Conservation (phyloP, 2,113 vertebrate genomes). For the Anarrhichthys ocellatus region DNA sequence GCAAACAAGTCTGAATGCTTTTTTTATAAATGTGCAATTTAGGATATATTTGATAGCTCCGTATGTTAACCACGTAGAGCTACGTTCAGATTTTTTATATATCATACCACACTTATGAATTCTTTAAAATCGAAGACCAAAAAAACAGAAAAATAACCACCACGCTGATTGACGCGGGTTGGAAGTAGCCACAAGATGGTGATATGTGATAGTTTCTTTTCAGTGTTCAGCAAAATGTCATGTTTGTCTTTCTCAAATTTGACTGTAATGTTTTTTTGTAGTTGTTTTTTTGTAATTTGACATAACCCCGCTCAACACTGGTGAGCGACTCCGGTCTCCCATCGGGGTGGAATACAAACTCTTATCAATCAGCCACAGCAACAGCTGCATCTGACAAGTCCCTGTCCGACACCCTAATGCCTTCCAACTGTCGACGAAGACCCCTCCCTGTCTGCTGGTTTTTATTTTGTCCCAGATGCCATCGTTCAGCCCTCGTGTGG, state of each 20-base stretch:
- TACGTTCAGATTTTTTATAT: slow-evolving; percentile 61
- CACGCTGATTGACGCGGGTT: slow-evolving; percentile 22
- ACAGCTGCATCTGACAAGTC: slow-evolving; percentile 97
- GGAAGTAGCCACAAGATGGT: slow-evolving; percentile 18
- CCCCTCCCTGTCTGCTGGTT: slow-evolving; percentile 86
- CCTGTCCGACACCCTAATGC: slow-evolving; percentile 93
- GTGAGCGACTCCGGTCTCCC: slow-evolving; percentile 68
- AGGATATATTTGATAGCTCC: slow-evolving; percentile 70
- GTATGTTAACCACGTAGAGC: slow-evolving; percentile 63
- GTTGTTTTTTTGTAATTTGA: slow-evolving; percentile 52
- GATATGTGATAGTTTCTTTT: slow-evolving; percentile 38
- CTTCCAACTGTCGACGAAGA: slow-evolving; percentile 91
- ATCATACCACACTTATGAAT: slow-evolving; percentile 29
- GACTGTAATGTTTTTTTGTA: slow-evolving; percentile 12
- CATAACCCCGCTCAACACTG: slow-evolving; percentile 82
- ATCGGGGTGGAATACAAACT: slow-evolving; percentile 89
- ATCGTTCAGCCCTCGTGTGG: slow-evolving; percentile 65
- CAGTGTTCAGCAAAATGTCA: slow-evolving; percentile 36
- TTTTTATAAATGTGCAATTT: slow-evolving; percentile 73
- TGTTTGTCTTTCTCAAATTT: slow-evolving; percentile 38
- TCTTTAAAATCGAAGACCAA: slow-evolving; percentile 61
- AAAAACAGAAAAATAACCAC: neutral
- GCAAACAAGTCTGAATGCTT: slow-evolving; percentile 53
- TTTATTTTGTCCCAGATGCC: slow-evolving; percentile 27
- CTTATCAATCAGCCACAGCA: slow-evolving; percentile 94